Conservation (phyloP, 1,140 invertebrate genomes). For the Rhizoglyphus robini region DNA sequence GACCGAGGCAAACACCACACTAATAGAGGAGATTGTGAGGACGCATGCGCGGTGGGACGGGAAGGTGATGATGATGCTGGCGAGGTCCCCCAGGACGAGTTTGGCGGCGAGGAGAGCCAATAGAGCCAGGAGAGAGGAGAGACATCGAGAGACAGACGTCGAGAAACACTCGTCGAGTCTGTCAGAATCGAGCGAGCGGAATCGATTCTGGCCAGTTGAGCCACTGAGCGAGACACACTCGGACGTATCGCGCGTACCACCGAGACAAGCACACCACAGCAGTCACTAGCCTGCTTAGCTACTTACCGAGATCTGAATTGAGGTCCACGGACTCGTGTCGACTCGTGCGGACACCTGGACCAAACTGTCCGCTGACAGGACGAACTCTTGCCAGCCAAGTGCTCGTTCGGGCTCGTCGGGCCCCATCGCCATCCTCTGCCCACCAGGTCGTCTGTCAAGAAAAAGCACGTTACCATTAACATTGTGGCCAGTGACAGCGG, state of each 20-base stretch:
- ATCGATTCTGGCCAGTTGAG: slow-evolving; percentile 12
- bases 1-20: too few species aligned
- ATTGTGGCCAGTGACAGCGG: too few species aligned
- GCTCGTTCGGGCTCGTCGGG: not conserved
- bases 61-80: not conserved
- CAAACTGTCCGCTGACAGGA: not conserved
- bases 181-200: slow-evolving; percentile 1
- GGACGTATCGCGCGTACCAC: not conserved
- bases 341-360: not conserved
- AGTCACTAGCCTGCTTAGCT: too few species aligned
- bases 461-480: too few species aligned
- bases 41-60: not conserved
- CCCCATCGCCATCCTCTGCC: too few species aligned
- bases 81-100: slow-evolving; percentile 1
- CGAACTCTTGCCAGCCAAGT: slow-evolving; percentile 7
- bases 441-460: too few species aligned
- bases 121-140: not conserved
- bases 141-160: not conserved
- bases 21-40: not conserved
- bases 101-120: slow-evolving; percentile 4
- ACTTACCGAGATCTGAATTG: not conserved
- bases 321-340: not conserved
- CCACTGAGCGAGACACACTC: not conserved
- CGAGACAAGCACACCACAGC: too few species aligned
- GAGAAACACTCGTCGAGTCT: not conserved